phyloP scores from a whole-genome alignment of 2,113 vertebrate genomes.

The Cinclus cinclus region DNA sequence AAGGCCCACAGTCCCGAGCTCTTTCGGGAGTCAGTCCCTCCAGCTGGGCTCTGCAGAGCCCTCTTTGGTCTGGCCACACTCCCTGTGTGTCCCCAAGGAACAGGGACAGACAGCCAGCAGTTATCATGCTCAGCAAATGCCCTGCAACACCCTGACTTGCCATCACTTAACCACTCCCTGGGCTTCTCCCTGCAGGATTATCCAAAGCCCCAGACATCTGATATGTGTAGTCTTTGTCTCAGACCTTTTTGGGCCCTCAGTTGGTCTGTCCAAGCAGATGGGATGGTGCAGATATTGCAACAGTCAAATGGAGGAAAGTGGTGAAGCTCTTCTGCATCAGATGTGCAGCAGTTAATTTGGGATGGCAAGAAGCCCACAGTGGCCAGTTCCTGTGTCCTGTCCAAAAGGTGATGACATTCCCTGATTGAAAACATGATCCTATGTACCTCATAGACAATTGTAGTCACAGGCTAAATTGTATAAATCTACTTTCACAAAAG shows the following conservation, averaged over 20 bases:
- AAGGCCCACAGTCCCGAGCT: neutral
- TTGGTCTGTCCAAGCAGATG: neutral
- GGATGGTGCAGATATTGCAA: neutral
- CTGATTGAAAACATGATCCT: constrained; percentile 38
- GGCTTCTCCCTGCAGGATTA: neutral
- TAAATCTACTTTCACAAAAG: constrained; percentile 43
- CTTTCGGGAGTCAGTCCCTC: neutral
- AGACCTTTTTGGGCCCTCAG: neutral
- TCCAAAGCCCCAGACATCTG: neutral
- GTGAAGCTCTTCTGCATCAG: neutral
- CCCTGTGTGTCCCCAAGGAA: neutral
- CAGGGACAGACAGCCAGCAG: neutral
- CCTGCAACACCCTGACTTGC: neutral
- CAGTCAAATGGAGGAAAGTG: neutral
- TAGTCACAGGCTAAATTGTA: constrained; percentile 12
- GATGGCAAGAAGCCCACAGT: constrained; percentile 34
- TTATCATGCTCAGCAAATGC: neutral
- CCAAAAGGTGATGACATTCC: constrained; percentile 38
- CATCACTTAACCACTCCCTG: neutral
- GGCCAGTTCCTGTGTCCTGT: constrained; percentile 56
- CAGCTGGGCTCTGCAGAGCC: neutral
- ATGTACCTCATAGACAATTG: constrained; percentile 44
- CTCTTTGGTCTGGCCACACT: neutral
- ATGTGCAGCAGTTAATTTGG: neutral
- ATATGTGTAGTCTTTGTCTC: accelerated